phyloP scores from a whole-genome alignment of 2,113 vertebrate genomes.

The Eolophus roseicapilla region DNA sequence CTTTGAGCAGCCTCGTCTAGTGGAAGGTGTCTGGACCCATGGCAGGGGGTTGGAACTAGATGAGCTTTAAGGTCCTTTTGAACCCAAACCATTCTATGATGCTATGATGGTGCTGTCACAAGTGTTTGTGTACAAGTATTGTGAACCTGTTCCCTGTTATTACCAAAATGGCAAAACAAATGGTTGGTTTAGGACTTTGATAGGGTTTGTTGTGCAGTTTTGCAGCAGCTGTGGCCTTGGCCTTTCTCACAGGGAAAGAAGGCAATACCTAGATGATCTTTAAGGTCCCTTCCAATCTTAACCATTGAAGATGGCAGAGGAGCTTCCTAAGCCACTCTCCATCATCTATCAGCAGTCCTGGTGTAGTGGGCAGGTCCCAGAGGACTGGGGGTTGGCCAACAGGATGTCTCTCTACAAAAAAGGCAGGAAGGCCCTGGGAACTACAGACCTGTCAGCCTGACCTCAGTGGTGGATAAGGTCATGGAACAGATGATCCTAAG shows the following conservation, averaged over 20 bases:
- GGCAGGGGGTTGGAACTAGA: neutral
- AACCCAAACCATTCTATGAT: neutral
- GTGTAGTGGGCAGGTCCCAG: neutral
- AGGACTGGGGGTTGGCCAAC: neutral
- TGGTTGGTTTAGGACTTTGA: neutral
- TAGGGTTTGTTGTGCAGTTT: neutral
- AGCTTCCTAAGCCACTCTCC: neutral
- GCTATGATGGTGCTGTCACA: neutral
- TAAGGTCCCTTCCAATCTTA: neutral
- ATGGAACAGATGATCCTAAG: neutral
- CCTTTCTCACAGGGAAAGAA: neutral
- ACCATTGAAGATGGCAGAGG: neutral
- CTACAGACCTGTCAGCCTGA: neutral
- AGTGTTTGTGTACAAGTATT: accelerated
- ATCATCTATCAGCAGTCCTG: neutral
- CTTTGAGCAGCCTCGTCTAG: neutral
- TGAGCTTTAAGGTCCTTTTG: neutral
- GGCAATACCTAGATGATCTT: neutral
- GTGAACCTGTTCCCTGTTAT: neutral
- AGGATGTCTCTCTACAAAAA: neutral
- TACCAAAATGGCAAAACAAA: neutral
- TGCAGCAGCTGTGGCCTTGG: neutral
- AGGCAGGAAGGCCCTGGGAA: neutral
- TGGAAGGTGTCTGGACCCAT: neutral
- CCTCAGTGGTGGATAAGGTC: neutral